A percentile compares a stretch with the other conserved stretches of the same genome.
Conservation (phyloP, 64 coral and sea anemone genomes). For the Porites lutea region DNA sequence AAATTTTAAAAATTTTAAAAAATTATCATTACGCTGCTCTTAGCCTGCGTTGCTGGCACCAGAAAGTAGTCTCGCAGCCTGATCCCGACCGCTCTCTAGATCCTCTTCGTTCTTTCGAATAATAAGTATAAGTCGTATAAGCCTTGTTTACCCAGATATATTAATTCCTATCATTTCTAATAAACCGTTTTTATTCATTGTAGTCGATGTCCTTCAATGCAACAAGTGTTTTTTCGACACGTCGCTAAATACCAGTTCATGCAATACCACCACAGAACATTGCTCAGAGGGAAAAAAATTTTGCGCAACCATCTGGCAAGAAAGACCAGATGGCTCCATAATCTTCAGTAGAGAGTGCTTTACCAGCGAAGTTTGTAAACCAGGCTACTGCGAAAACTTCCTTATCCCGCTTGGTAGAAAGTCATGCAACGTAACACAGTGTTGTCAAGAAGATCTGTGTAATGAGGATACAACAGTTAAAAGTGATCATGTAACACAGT, state of each 20-base stretch:
- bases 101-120: too few species aligned
- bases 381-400: not conserved
- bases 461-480: not conserved
- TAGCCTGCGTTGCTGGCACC: too few species aligned
- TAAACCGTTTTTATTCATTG: not conserved
- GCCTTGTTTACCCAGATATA: too few species aligned
- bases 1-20: too few species aligned
- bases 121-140: too few species aligned
- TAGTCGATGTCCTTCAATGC: slow-evolving; percentile 16
- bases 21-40: too few species aligned
- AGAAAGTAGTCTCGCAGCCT: too few species aligned
- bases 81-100: too few species aligned
- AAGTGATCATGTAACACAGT: not conserved
- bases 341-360: not conserved
- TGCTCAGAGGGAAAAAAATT: not conserved
- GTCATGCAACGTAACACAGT: slow-evolving; percentile 6
- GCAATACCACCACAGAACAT: not conserved
- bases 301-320: not conserved
- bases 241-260: not conserved
- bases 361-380: not conserved
- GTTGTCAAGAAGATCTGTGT: slow-evolving; percentile 45
- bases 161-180: too few species aligned
- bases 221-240: not conserved
- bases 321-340: not conserved
- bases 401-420: not conserved